phyloP scores from a whole-genome alignment of 53 echinoderm and acorn worm genomes.

The Patiria pectinifera region DNA sequence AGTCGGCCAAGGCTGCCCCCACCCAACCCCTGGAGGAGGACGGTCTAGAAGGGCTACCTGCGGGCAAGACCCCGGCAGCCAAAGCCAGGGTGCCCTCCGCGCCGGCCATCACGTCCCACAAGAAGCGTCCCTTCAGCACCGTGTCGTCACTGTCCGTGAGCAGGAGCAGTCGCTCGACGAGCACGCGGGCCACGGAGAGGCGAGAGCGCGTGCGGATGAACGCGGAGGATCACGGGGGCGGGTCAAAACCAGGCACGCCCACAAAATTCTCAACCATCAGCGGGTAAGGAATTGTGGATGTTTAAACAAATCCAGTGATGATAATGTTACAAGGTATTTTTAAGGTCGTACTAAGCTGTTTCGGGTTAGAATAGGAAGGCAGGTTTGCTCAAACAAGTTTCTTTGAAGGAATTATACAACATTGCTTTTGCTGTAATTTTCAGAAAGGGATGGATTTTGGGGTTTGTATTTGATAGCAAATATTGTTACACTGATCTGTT shows the following conservation, averaged over 20 bases:
- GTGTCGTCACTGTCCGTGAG: conserved; percentile 44
- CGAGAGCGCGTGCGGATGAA: conserved; percentile 75
- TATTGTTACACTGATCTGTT: no score
- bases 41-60: background rate
- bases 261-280: conserved; percentile 59
- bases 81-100: conserved; percentile 71
- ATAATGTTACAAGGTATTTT: no score
- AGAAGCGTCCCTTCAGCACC: conserved; percentile 62
- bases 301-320: background rate
- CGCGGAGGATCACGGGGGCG: conserved; percentile 61
- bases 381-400: no score
- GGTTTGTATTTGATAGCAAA: no score
- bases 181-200: conserved; percentile 56
- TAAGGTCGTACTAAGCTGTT: no score
- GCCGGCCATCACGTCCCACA: conserved; percentile 31
- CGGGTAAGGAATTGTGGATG: conserved; percentile 30
- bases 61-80: background rate
- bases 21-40: background rate
- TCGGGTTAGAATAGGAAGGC: no score
- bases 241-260: conserved; percentile 30
- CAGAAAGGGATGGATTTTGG: no score
- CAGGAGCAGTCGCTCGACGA: conserved; percentile 50
- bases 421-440: no score
- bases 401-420: no score
- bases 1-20: conserved; percentile 85